Base-by-base conservation (phyloP, 2,888 invertebrate genomes). In the Nephrotoma flavescens region DNA sequence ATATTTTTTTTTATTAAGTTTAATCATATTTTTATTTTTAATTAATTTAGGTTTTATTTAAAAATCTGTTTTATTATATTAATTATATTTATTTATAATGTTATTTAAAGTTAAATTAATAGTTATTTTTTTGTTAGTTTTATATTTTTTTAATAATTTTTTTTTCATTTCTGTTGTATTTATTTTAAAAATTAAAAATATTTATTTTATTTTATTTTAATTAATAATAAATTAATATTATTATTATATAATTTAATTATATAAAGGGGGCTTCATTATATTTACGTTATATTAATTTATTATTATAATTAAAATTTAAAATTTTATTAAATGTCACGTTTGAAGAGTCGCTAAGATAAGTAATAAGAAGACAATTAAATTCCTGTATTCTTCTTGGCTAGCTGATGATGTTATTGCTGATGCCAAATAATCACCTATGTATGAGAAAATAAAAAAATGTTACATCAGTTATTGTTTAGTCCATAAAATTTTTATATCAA, bases 331-430 rank as follows among this genome's bases (percentile, higher is more conserved):
- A 87, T 93, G 88, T 88, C 88, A 88, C 87, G 88, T 88, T 85
- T 87, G 87, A 11, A 86, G 42, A 41, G 47, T 88, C 7, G 87
- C 57, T 71, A 88, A 86, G 47, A 88, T 87, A 15, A 88, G 85
- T 12, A 87, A 87, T n/a, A 88, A 71, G 44, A 88, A 88, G 83
- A 88, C 88, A 83, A 88, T 86, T 44, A 88, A 85, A 88, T 87
- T 88, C 11, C 87, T 87, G 85, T 88, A 88, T 45, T 87, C 85
- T 86, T 87, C 87, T 84, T 87, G 88, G 83, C 87, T 86, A 85
- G 91, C 90, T 88, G 91, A 90, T 89, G 91, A 91, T 88, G 91
- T 91, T 19, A 91, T 91, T 87, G 91, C 91, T 86, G 91, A 91
- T 86, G 91, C 91, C 86, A 91, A 91, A 85, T 91, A 91, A 89